Evolutionary conservation across 2,888 invertebrate species (phyloP).

Genomic region (Dynastes tityus): DNA sequence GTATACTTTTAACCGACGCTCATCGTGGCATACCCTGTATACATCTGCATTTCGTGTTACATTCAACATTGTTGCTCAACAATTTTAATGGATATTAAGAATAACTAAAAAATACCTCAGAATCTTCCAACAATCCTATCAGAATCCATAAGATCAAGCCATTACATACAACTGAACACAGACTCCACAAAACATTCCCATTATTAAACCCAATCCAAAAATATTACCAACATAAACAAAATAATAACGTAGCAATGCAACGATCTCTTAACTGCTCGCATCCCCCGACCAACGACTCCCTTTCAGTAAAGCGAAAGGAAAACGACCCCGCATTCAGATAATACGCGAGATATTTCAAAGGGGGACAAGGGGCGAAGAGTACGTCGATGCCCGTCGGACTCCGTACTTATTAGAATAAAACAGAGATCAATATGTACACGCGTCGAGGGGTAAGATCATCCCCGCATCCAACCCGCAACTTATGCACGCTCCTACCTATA

Average conservation of each 20-base stretch:
- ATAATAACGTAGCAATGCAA: slow-evolving; percentile 21
- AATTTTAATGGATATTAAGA: too few relatives aligned
- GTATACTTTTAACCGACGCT: too few relatives aligned
- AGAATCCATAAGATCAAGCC: too few relatives aligned
- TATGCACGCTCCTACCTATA: slow-evolving; percentile 49
- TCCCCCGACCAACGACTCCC: neutral
- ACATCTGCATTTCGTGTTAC: too few relatives aligned
- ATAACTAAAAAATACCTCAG: too few relatives aligned
- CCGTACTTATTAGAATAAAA: slow-evolving; percentile 54
- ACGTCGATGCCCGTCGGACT: slow-evolving; percentile 8
- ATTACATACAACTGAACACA: too few relatives aligned
- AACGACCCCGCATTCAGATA: slow-evolving; percentile 11
- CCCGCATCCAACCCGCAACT: slow-evolving; percentile 43
- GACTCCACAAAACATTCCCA: neutral
- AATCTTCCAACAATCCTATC: too few relatives aligned
- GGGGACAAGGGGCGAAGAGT: neutral
- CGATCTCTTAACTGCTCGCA: slow-evolving; percentile 16
- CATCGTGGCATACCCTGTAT: too few relatives aligned
- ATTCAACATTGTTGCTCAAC: too few relatives aligned
- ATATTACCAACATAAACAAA: slow-evolving; percentile 21
- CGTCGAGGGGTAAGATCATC: slow-evolving; percentile 54
- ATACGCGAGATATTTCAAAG: slow-evolving; percentile 6
- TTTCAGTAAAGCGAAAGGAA: neutral
- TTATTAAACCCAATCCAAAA: slow-evolving; percentile 14
- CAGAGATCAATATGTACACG: slow-evolving; percentile 54